A percentile compares a stretch with the other conserved stretches of the same genome.
phyloP scores from a whole-genome alignment of 2,888 invertebrate species.

The Incurvaria masculella region DNA sequence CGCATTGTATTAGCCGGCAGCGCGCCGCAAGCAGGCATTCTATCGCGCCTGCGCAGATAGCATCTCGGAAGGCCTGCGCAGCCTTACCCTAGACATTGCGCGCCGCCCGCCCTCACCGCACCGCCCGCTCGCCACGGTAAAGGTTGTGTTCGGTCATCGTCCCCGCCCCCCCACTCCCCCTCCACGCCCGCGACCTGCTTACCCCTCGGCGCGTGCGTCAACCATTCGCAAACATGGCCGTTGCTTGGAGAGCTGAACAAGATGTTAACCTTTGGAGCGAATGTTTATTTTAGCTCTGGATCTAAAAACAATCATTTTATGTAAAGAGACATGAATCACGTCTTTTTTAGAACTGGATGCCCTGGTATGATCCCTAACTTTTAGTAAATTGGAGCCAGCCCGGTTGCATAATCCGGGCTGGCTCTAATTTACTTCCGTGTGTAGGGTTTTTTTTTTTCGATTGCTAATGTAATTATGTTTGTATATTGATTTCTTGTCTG shows the following conservation, averaged over 20 bases:
- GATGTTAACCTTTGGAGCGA: background rate
- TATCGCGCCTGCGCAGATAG: slow-evolving; percentile 15
- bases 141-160: slow-evolving; percentile 48
- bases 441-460: too few relatives aligned
- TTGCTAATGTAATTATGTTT: too few relatives aligned
- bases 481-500: too few relatives aligned
- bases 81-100: slow-evolving; percentile 50
- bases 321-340: too few relatives aligned
- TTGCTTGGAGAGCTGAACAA: background rate
- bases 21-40: slow-evolving; percentile 28
- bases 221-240: background rate
- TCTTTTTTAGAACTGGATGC: too few relatives aligned
- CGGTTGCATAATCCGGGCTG: too few relatives aligned
- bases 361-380: too few relatives aligned
- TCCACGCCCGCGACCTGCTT: slow-evolving; percentile 41
- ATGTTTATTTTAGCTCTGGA: too few relatives aligned
- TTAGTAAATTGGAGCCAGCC: too few relatives aligned
- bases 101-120: slow-evolving; percentile 18
- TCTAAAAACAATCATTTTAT: too few relatives aligned
- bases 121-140: slow-evolving; percentile 23
- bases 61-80: slow-evolving; percentile 34
- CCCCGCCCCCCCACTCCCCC: slow-evolving; percentile 34
- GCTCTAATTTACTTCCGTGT: too few relatives aligned
- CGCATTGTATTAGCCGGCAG: slow-evolving; percentile 27
- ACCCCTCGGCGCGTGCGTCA: background rate